Evolutionary conservation across 1,140 invertebrate species (phyloP), one percentile per base, ranked within the genome.

Genomic region (Eumeta japonica): DNA sequence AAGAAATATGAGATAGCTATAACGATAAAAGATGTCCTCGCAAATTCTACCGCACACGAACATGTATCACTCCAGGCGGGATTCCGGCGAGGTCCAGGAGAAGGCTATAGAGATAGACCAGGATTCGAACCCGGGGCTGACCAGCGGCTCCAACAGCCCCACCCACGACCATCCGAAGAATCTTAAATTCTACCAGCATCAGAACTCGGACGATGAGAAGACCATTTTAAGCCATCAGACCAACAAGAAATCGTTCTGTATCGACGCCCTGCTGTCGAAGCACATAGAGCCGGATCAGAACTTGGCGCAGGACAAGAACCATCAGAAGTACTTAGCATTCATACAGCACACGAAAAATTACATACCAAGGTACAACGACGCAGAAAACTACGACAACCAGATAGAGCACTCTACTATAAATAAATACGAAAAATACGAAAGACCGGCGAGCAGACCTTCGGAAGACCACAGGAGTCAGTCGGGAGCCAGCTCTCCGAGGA

Each of bases 161-260:
- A 66, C 64, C 40, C n/a, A n/a, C n/a, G 13, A 10, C 5, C 7
- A 13, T 11, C 10, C 9, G 28, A 30, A 13, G 5, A 68, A 60
- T 46, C 61, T 65, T 55, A 71, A 64, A 27, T 74, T 50, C 36
- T 73, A 62, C 43, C 62, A 61, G 16, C 28, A 13, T 9, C 28
- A 30, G 28, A 49, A 49, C 28, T 31, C 48, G 7, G 58, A 61
- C 32, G 64, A 68, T 14, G 63, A 67, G 0, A 74, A 71, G 39
- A 74, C 68, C 0, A 54, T 63, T 1, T 14, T 74, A 1, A 10
- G 12, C 5, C 9, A 30, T 5, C n/a, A n/a, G n/a, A 14, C 3
- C 3, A 63, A 52, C 28, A 77, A 76, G 41, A 77, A 77, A 40
- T 76, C 72, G 0, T 77, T 77, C 33, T 76, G 75, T 39, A 77